A percentile compares a stretch with the other conserved stretches of the same genome.
phyloP scores from a whole-genome alignment of 2,113 vertebrate species.

The Agelaius phoeniceus region DNA sequence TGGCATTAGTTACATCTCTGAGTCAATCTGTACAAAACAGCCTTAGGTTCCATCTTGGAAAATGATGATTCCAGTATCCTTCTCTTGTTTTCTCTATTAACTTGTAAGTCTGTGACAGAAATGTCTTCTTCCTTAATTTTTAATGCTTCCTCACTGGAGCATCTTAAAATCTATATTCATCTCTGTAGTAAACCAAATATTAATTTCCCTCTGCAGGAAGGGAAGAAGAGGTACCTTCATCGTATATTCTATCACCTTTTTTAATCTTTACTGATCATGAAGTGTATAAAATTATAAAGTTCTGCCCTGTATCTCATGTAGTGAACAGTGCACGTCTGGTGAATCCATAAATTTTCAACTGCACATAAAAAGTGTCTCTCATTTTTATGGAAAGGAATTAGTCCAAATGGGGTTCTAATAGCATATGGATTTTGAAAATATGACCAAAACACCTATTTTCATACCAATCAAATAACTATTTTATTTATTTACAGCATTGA shows the following conservation, averaged over 20 bases:
- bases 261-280: background rate
- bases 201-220: background rate
- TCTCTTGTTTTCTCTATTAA: background rate
- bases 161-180: background rate
- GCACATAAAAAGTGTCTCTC: background rate
- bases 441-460: rapidly evolving
- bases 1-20: background rate
- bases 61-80: background rate
- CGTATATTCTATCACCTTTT: background rate
- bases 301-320: background rate
- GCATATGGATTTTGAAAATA: background rate
- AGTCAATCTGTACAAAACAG: background rate
- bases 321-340: background rate
- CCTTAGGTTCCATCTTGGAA: background rate
- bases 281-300: background rate
- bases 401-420: rapidly evolving
- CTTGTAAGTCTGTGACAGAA: background rate
- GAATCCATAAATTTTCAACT: background rate
- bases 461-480: background rate
- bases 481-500: background rate
- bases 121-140: background rate
- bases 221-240: background rate
- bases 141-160: background rate
- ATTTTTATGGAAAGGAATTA: background rate
- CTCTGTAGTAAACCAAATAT: background rate